Conservation (phyloP, 2,797 vertebrate genomes). For the Danio kyathit region DNA sequence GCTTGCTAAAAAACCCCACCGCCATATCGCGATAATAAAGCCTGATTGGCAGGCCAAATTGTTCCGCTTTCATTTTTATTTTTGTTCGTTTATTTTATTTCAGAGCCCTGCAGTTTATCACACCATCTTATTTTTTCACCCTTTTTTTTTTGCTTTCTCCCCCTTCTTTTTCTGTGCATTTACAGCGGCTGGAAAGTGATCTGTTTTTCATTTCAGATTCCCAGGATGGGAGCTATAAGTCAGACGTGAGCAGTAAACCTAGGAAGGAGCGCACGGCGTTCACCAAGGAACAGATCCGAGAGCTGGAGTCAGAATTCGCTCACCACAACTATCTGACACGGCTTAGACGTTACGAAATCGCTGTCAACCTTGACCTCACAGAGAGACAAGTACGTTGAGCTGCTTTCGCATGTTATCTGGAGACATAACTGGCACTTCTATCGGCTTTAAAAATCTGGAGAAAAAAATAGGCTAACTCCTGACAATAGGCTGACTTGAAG, state of each 20-base stretch:
- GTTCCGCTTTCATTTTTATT: slow-evolving; percentile 69
- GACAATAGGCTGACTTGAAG: slow-evolving; percentile 1
- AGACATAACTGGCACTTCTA: slow-evolving; percentile 20
- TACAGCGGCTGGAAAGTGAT: slow-evolving; percentile 68
- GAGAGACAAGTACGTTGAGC: slow-evolving; percentile 94
- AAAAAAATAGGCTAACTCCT: slow-evolving; percentile 9
- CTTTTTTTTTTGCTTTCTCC: slow-evolving; percentile 54
- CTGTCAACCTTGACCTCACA: slow-evolving; percentile 98
- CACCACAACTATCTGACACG: slow-evolving; percentile 99
- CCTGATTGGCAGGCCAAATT: slow-evolving; percentile 73
- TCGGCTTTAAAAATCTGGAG: background rate
- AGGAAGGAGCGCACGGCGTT: slow-evolving; percentile 99
- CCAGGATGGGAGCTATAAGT: slow-evolving; percentile 97
- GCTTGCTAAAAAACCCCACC: slow-evolving; percentile 65
- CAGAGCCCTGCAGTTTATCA: slow-evolving; percentile 68
- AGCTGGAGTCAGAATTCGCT: slow-evolving; percentile 98
- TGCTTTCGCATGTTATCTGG: slow-evolving; percentile 32
- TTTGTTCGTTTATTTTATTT: slow-evolving; percentile 58
- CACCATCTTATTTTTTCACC: slow-evolving; percentile 54
- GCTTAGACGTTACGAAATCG: slow-evolving; percentile 97
- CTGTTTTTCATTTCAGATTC: slow-evolving; percentile 87
- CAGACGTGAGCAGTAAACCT: slow-evolving; percentile 96
- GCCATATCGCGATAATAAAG: slow-evolving; percentile 73
- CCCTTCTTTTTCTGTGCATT: slow-evolving; percentile 62
- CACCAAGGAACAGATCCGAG: slow-evolving; percentile 99